Percentiles rank a stretch among this genome's conserved stretches.
phyloP scores from a whole-genome alignment of 2,888 invertebrate species.

The Dione vanillae region DNA sequence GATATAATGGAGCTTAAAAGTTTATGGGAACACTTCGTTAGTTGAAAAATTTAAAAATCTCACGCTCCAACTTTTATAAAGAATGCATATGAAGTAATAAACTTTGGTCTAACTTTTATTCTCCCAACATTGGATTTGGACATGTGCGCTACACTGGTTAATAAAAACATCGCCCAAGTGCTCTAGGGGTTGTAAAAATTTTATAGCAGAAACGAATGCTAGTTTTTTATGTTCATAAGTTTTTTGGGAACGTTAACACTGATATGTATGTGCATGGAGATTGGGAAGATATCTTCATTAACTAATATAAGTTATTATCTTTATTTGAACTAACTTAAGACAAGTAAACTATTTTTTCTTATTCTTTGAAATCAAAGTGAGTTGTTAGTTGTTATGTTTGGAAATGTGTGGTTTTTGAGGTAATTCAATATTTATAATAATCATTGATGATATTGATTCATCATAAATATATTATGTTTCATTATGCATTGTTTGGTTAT shows the following conservation, averaged over 20 bases:
- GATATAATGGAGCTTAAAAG: constrained; percentile 2
- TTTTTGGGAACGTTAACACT: constrained; percentile 17
- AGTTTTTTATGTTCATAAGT: constrained; percentile 39
- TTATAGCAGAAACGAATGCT: constrained; percentile 32
- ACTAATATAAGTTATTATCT: background rate
- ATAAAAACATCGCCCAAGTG: constrained; percentile 40
- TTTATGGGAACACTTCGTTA: constrained; percentile 8
- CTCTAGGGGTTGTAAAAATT: constrained; percentile 42
- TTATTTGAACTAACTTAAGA: too few species aligned
- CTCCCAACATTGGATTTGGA: constrained; percentile 33
- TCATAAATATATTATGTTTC: too few species aligned
- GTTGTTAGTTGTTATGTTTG: too few species aligned
- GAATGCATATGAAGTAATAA: constrained; percentile 28
- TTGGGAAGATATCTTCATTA: background rate
- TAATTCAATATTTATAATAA: too few species aligned
- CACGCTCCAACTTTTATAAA: constrained; percentile 32
- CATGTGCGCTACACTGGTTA: constrained; percentile 38
- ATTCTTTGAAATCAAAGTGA: too few species aligned
- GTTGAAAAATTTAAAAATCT: constrained; percentile 28
- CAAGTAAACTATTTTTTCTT: too few species aligned
- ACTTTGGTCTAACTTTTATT: constrained; percentile 31
- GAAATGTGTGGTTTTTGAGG: too few species aligned
- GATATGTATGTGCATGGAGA: constrained; percentile 1
- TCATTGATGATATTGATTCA: too few species aligned
- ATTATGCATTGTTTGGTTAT: too few species aligned